phyloP scores from a whole-genome alignment of 2,888 invertebrate species.

The Hirtodrosophila cameraria region DNA sequence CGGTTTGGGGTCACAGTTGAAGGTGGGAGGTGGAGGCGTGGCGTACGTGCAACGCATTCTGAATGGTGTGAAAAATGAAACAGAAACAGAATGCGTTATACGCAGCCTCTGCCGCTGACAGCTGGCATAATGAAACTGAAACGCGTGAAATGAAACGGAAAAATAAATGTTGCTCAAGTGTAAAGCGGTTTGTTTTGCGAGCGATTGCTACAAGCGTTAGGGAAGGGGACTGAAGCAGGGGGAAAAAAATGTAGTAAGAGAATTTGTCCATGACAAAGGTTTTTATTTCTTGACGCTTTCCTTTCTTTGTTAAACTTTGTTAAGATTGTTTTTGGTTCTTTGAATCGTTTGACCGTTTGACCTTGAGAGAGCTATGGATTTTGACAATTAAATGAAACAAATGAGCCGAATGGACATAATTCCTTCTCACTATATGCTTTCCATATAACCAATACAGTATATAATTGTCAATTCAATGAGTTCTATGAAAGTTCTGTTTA shows the following conservation, averaged over 20 bases:
- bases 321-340: constrained; percentile 10
- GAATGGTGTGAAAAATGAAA: constrained; percentile 71
- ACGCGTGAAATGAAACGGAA: constrained; percentile 71
- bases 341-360: constrained; percentile 44
- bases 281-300: constrained; percentile 43
- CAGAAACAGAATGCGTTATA: constrained; percentile 47
- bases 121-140: constrained; percentile 70
- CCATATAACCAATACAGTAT: neutral
- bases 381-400: constrained; percentile 26
- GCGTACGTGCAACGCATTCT: constrained; percentile 61
- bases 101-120: constrained; percentile 62
- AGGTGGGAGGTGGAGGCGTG: constrained; percentile 13
- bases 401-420: constrained; percentile 9
- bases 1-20: constrained; percentile 9
- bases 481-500: too few relatives aligned
- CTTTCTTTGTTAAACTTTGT: constrained; percentile 17
- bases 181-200: constrained; percentile 51
- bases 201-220: constrained; percentile 12
- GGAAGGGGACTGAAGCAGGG: neutral
- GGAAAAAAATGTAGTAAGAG: neutral
- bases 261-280: constrained; percentile 58
- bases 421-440: neutral
- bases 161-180: constrained; percentile 72
- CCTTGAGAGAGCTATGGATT: constrained; percentile 35
- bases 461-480: constrained; percentile 4